Evolutionary conservation across 2,113 vertebrate species (phyloP).

Genomic region (Nanger granti): DNA sequence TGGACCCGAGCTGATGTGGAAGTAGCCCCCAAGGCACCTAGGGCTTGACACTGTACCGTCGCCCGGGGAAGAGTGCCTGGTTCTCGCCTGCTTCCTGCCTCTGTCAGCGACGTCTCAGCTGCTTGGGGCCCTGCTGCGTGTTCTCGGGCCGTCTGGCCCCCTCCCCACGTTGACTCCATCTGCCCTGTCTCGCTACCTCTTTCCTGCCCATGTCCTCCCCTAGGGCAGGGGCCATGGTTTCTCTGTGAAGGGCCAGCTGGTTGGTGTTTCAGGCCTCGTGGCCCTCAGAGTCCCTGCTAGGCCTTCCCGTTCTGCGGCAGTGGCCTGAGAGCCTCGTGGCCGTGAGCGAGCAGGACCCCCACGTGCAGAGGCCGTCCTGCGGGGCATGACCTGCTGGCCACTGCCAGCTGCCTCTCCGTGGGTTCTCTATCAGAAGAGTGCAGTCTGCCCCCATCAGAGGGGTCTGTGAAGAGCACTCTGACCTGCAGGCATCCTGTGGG

Average conservation of each 20-base stretch:
- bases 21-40: fast-evolving
- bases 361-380: fast-evolving
- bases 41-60: fast-evolving
- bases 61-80: fast-evolving
- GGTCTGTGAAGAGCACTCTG: background rate
- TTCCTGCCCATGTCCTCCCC: background rate
- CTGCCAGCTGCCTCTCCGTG: fast-evolving
- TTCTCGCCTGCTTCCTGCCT: background rate
- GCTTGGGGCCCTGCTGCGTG: fast-evolving
- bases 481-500: background rate
- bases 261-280: background rate
- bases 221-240: fast-evolving
- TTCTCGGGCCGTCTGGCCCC: background rate
- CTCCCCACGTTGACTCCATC: fast-evolving
- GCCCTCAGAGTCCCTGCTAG: fast-evolving
- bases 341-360: fast-evolving
- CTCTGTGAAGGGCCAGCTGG: background rate
- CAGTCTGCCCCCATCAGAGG: background rate
- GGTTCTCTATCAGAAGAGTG: background rate
- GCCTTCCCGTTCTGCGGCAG: fast-evolving
- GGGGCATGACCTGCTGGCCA: fast-evolving
- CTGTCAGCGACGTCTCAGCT: fast-evolving
- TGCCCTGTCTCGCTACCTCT: fast-evolving
- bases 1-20: fast-evolving
- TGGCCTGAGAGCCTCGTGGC: fast-evolving